Evolutionary conservation across 2,888 invertebrate species (phyloP), one percentile per base, ranked within the genome.

Genomic region (Lasioglossum leucozonium): DNA sequence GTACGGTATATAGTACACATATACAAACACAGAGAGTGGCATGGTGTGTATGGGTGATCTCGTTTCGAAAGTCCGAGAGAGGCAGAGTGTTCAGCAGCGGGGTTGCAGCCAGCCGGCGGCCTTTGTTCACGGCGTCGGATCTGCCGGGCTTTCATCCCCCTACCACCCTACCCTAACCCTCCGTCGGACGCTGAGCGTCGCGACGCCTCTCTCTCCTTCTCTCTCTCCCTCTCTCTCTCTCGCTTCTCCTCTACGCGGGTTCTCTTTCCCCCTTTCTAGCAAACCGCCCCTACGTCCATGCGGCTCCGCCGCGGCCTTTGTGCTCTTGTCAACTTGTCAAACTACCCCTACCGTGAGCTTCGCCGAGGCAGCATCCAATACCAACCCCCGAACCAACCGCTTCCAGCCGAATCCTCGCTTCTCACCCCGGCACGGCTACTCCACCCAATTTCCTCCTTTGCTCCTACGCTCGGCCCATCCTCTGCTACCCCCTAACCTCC

Each of bases 131-230:
- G 90, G 91, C 91, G 90, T 92, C 87, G 92, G 90, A 91, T 93
- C 91, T 87, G 86, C 91, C 89, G 81, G 88, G 86, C 90, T 91
- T 89, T 88, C 89, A 89, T 84, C 88, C 90, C 90, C 88, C 86
- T 84, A 55, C 84, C 80, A 72, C 72, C 79, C 86, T 72, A 62
- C 82, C 55, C 90, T 88, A 90, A 89, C 91, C 90, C 91, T 90
- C 87, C 89, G 86, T 85, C 84, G 75, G 77, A 84, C 95, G 95
- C 90, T 91, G 90, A 96, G 95, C 96, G 95, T 95, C 96, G 96
- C 96, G 96, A 96, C 96, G 96, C 95, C 95, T 96, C 95, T 44
- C 67, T 22, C n/a, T 34, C 62, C n/a, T n/a, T n/a, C n/a, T n/a
- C n/a, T n/a, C n/a, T n/a, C n/a, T n/a, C 77, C 72, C 72, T 40